These are phyloP conservation scores for Dipodomys merriami DNA, from an alignment of 2,113 vertebrate species.

Conservation along the genomic window DNA sequence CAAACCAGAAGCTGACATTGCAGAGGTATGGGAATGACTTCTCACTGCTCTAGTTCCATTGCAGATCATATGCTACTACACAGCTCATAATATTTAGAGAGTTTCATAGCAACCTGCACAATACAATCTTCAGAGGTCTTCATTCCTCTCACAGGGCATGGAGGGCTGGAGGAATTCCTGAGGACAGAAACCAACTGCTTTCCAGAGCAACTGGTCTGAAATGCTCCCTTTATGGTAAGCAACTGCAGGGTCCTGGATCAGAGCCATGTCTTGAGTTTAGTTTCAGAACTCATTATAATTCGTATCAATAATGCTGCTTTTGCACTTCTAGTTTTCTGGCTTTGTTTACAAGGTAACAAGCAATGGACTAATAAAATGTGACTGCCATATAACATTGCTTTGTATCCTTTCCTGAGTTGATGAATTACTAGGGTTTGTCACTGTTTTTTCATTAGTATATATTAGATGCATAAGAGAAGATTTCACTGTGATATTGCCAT, in stretches of 20 bases:
- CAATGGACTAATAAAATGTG: not conserved
- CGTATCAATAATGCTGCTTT: not conserved
- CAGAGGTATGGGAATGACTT: conserved; percentile 68
- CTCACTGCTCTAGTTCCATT: conserved; percentile 67
- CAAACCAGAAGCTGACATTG: conserved; percentile 18
- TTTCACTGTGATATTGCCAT: no score
- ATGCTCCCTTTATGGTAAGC: conserved; percentile 38
- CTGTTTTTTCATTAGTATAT: no score
- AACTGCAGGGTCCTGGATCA: not conserved
- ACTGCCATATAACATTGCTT: not conserved
- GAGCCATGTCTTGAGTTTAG: conserved; percentile 3
- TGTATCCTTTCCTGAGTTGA: not conserved
- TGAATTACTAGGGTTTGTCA: not conserved
- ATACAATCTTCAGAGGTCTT: conserved; percentile 64
- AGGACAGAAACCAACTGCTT: not conserved
- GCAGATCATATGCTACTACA: not conserved
- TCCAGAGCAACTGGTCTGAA: not conserved
- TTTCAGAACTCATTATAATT: not conserved
- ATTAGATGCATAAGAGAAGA: no score
- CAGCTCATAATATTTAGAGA: conserved; percentile 84
- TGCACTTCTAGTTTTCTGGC: not conserved
- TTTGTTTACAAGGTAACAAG: conserved; percentile 10
- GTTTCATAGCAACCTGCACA: conserved; percentile 82
- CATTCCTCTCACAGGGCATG: conserved; percentile 55
- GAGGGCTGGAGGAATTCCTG: conserved; percentile 40